Evolutionary conservation across 2,888 invertebrate species (phyloP).

Genomic region (Amiota communis): DNA sequence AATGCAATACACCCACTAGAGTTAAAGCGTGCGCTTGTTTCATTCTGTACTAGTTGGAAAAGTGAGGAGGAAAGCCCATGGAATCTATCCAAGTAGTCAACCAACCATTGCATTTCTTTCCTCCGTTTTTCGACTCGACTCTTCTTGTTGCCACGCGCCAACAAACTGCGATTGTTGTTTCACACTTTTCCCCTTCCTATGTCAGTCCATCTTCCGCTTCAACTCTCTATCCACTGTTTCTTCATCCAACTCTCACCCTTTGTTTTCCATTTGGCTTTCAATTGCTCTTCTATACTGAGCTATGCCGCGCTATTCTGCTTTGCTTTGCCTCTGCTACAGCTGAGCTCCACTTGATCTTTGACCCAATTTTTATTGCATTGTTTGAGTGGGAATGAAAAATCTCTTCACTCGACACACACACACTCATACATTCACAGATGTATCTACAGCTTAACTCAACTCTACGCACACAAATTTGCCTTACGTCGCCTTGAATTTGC

Average conservation of each 20-base stretch:
- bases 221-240: slow-evolving; percentile 32
- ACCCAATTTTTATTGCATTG: slow-evolving; percentile 66
- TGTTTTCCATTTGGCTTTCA: slow-evolving; percentile 22
- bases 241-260: neutral
- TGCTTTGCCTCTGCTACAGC: slow-evolving; percentile 44
- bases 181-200: too few species aligned
- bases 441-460: too few species aligned
- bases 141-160: too few species aligned
- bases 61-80: too few species aligned
- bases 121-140: too few species aligned
- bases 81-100: too few species aligned
- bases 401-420: slow-evolving; percentile 37
- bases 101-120: too few species aligned
- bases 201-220: slow-evolving; percentile 42
- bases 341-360: slow-evolving; percentile 68
- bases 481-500: neutral
- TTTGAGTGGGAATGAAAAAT: slow-evolving; percentile 60
- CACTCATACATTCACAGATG: neutral
- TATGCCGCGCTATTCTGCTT: slow-evolving; percentile 21
- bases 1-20: too few species aligned
- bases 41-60: too few species aligned
- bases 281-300: neutral
- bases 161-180: too few species aligned
- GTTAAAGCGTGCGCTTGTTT: too few species aligned
- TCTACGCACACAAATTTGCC: neutral